Conservation (phyloP, 2,113 vertebrate genomes). For the Phocoena sinus region DNA sequence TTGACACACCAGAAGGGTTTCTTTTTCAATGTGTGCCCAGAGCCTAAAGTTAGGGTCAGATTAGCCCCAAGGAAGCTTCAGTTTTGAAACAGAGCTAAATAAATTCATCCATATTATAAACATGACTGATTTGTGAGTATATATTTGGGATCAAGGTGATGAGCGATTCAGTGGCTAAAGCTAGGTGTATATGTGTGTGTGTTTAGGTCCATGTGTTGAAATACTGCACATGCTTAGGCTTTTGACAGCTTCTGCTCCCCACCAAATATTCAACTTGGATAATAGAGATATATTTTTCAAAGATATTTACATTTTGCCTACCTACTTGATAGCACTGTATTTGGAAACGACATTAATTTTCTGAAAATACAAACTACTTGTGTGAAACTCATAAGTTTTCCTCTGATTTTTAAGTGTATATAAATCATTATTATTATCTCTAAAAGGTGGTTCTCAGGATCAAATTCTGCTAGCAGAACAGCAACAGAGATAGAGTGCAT, state of each 20-base stretch:
- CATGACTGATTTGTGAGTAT: neutral
- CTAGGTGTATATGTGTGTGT: neutral
- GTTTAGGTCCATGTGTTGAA: neutral
- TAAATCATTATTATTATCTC: neutral
- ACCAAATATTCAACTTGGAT: neutral
- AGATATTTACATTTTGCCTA: neutral
- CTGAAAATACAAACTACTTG: neutral
- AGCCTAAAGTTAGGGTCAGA: neutral
- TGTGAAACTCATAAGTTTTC: neutral
- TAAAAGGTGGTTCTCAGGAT: neutral
- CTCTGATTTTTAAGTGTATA: neutral
- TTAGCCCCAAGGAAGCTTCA: neutral
- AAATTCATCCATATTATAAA: neutral
- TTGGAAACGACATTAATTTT: slow-evolving; percentile 26
- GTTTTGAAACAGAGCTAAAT: slow-evolving; percentile 21
- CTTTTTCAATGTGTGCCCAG: neutral
- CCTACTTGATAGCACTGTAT: neutral
- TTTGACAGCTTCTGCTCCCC: neutral
- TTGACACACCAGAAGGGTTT: neutral
- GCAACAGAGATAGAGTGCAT: neutral
- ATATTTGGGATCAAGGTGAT: neutral
- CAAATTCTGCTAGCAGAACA: neutral
- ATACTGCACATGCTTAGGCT: neutral
- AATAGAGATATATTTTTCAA: neutral
- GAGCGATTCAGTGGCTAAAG: neutral